A percentile compares a stretch with the other conserved stretches of the same genome.
Evolutionary conservation across 2,797 vertebrate species (phyloP).

Genomic region (Gambusia yucatana): DNA sequence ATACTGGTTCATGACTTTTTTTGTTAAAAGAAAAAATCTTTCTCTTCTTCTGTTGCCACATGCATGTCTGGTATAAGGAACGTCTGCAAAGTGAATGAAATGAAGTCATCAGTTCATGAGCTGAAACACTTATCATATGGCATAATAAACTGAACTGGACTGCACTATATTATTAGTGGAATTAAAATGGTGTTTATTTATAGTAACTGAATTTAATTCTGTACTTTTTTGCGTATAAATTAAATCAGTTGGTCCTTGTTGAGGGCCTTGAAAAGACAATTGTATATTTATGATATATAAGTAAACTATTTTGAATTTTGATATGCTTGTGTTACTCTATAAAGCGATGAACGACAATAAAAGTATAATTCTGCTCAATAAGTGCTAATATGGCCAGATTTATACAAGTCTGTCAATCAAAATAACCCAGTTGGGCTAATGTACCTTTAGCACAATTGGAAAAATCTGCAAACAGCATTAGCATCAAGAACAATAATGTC

Average conservation of each 20-base stretch:
- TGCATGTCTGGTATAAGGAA: background rate
- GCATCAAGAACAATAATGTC: background rate
- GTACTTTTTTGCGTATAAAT: background rate
- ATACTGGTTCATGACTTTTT: background rate
- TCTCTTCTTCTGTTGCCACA: background rate
- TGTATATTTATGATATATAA: background rate
- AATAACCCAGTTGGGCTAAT: background rate
- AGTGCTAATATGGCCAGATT: background rate
- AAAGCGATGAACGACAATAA: background rate
- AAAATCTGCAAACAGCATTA: background rate
- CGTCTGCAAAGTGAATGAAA: background rate
- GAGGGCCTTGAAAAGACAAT: background rate
- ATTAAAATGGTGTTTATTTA: background rate
- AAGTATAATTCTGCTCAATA: background rate
- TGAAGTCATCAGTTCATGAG: background rate
- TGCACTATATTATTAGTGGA: background rate
- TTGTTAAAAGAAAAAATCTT: background rate
- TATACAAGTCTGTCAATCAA: background rate
- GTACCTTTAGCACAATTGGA: background rate
- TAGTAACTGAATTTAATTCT: background rate
- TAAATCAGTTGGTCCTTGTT: background rate
- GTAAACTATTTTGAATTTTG: background rate
- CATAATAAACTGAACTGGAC: background rate
- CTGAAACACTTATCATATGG: background rate
- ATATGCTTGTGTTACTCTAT: background rate